Evolutionary conservation across 2,113 vertebrate genomes (phyloP).

Genomic region (Leuciscus idus): DNA sequence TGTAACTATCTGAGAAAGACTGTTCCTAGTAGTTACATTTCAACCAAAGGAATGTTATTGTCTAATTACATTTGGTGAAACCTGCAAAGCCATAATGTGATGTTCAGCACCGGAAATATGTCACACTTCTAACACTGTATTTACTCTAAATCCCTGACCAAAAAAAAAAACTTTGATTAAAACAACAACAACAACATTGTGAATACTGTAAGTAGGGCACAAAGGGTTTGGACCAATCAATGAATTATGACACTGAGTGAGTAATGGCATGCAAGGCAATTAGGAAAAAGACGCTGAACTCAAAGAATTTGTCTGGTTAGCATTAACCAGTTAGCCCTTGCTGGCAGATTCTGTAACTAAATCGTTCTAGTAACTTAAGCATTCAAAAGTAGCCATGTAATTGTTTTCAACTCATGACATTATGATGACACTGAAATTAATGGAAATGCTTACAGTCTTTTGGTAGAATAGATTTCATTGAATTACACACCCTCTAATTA

Average conservation of each 20-base stretch:
- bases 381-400: background rate
- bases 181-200: background rate
- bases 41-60: background rate
- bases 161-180: background rate
- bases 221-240: background rate
- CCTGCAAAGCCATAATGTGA: background rate
- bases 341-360: background rate
- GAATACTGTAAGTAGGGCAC: background rate
- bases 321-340: background rate
- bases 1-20: background rate
- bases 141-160: background rate
- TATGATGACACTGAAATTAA: background rate
- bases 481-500: background rate
- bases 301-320: background rate
- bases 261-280: background rate
- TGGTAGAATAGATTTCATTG: background rate
- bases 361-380: background rate
- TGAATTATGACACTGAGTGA: background rate
- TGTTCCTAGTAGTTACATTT: background rate
- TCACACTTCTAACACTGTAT: background rate
- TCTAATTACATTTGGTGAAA: background rate
- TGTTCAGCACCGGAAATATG: background rate
- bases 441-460: background rate
- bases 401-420: background rate
- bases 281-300: background rate